A percentile compares a stretch with the other conserved stretches of the same genome.
Conservation (phyloP, 2,797 vertebrate genomes). For the Pseudochromis fuscus region DNA sequence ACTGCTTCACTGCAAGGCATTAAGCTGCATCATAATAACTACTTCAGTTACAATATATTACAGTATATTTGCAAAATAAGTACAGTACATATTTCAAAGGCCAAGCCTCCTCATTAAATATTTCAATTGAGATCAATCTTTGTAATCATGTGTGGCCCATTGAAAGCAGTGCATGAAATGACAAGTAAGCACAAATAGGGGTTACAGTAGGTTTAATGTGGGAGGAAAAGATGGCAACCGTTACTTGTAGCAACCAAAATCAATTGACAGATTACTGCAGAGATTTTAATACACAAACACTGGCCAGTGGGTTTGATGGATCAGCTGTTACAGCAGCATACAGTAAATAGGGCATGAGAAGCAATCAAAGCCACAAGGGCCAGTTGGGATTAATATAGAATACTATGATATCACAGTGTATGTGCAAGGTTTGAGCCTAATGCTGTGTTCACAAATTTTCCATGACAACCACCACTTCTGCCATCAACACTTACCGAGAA, state of each 20-base stretch:
- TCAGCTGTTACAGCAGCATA: not conserved
- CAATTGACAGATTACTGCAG: not conserved
- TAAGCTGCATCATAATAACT: slow-evolving; percentile 28
- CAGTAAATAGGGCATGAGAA: not conserved
- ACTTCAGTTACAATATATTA: slow-evolving; percentile 34
- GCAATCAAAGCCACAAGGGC: no score
- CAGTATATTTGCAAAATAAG: slow-evolving; percentile 26
- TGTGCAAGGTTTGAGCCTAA: no score
- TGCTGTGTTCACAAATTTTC: no score
- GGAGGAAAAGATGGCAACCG: not conserved
- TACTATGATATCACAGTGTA: no score
- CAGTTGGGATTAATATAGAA: no score
- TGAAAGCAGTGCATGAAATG: not conserved
- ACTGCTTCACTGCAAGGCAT: slow-evolving; percentile 33
- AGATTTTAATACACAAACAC: not conserved
- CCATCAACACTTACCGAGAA: no score
- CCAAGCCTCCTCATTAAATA: not conserved
- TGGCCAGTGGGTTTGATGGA: not conserved
- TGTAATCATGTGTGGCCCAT: not conserved
- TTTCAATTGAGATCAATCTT: not conserved
- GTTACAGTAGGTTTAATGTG: not conserved
- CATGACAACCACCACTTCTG: no score
- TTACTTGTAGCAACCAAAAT: not conserved
- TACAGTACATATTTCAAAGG: not conserved
- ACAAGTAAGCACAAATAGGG: not conserved